phyloP scores from a whole-genome alignment of 2,113 vertebrate genomes.

The Mobula hypostoma region DNA sequence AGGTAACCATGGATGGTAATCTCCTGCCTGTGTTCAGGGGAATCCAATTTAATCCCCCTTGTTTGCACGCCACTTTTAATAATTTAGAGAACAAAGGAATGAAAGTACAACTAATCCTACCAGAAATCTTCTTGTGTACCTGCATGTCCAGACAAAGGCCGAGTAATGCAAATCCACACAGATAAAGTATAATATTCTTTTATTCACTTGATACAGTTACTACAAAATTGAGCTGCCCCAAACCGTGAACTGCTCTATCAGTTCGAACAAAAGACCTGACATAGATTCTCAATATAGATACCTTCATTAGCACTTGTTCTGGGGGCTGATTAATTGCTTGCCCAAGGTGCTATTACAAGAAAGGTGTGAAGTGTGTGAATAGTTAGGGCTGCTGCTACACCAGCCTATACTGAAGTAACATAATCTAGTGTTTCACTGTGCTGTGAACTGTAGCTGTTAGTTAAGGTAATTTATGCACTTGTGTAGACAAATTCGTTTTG shows the following conservation, averaged over 20 bases:
- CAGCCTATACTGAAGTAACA: not conserved
- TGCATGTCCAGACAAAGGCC: not conserved
- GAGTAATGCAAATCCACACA: not conserved
- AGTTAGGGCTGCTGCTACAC: not conserved
- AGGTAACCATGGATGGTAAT: too few species aligned
- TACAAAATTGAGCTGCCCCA: not conserved
- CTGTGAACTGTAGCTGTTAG: not conserved
- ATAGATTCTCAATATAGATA: slow-evolving; percentile 5
- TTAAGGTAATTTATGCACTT: not conserved
- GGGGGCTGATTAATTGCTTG: not conserved
- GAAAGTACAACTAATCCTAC: not conserved
- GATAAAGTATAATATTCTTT: not conserved
- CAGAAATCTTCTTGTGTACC: not conserved
- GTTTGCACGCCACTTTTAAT: not conserved
- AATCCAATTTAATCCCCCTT: too few species aligned
- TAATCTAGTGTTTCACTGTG: not conserved
- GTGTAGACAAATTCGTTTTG: not conserved
- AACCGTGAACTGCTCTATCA: not conserved
- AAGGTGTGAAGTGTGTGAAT: not conserved
- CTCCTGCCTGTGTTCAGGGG: too few species aligned
- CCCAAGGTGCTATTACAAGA: not conserved
- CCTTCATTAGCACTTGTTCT: not conserved
- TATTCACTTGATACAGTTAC: not conserved
- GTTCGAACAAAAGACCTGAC: not conserved
- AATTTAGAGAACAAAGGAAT: not conserved